phyloP scores from a whole-genome alignment of 2,797 vertebrate genomes.

The Amazonetta brasiliensis region DNA sequence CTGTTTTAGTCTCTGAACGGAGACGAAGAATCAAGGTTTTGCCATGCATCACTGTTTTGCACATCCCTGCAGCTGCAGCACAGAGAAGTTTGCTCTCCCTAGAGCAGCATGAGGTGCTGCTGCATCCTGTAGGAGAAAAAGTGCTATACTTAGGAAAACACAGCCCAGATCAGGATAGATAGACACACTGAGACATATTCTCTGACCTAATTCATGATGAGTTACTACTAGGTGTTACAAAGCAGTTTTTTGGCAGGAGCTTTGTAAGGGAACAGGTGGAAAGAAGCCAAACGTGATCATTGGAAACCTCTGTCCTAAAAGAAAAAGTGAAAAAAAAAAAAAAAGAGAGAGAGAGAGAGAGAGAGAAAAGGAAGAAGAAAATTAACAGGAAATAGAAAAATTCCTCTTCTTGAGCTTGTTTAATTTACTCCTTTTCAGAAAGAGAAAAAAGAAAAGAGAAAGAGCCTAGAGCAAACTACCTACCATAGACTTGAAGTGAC shows the following conservation, averaged over 20 bases:
- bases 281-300: not conserved
- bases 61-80: not conserved
- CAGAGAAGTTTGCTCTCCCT: not conserved
- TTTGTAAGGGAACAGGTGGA: constrained; percentile 31
- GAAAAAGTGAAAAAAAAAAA: not conserved
- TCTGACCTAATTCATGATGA: not conserved
- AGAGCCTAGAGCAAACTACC: constrained; percentile 9
- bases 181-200: not conserved
- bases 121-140: not conserved
- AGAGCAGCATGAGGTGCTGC: not conserved
- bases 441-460: not conserved
- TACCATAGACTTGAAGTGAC: not conserved
- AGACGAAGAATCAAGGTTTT: not conserved
- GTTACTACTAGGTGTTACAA: not conserved
- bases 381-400: constrained; percentile 62
- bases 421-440: constrained; percentile 17
- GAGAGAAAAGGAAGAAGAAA: not conserved
- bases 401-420: constrained; percentile 20
- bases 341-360: not conserved
- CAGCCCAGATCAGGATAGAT: not conserved
- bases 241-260: constrained; percentile 4
- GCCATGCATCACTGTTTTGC: not conserved
- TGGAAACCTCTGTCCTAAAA: constrained; percentile 9
- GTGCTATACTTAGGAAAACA: not conserved
- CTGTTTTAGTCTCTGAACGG: not conserved